Conservation (phyloP, 2,797 vertebrate genomes). For the Rhinoraja longicauda region DNA sequence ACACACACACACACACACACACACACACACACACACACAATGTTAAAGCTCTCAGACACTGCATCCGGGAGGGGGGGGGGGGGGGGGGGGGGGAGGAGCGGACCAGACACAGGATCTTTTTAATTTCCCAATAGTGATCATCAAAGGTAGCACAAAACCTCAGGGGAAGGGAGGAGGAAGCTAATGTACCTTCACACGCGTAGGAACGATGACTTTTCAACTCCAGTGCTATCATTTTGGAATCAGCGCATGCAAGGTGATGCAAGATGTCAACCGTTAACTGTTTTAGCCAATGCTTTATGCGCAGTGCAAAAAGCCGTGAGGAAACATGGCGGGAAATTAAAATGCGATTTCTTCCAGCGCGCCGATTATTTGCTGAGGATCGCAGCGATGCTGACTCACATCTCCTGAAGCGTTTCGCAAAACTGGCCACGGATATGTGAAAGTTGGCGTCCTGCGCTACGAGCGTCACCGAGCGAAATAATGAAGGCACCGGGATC, state of each 20-base stretch:
- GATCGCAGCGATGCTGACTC: too few species aligned
- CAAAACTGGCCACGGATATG: too few species aligned
- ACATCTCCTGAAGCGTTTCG: too few species aligned
- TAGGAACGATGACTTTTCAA: background rate
- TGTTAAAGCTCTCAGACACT: background rate
- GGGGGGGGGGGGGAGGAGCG: background rate
- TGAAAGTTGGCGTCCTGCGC: too few species aligned
- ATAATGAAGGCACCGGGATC: too few species aligned
- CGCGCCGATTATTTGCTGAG: too few species aligned
- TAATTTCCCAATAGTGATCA: conserved; percentile 10
- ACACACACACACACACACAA: too few species aligned
- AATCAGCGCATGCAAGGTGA: background rate
- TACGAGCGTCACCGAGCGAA: too few species aligned
- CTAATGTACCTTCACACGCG: background rate
- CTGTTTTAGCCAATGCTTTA: too few species aligned
- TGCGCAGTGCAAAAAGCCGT: background rate
- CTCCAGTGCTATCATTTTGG: background rate
- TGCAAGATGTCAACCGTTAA: background rate
- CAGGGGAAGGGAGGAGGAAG: background rate
- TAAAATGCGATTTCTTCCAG: too few species aligned
- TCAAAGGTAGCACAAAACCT: background rate
- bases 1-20: too few species aligned
- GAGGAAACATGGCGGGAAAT: background rate
- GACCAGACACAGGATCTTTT: conserved; percentile 18
- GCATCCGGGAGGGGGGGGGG: background rate